Evolutionary conservation across 2,888 invertebrate genomes (phyloP), one percentile per base, ranked within the genome.

Genomic region (Melieria omissa): DNA sequence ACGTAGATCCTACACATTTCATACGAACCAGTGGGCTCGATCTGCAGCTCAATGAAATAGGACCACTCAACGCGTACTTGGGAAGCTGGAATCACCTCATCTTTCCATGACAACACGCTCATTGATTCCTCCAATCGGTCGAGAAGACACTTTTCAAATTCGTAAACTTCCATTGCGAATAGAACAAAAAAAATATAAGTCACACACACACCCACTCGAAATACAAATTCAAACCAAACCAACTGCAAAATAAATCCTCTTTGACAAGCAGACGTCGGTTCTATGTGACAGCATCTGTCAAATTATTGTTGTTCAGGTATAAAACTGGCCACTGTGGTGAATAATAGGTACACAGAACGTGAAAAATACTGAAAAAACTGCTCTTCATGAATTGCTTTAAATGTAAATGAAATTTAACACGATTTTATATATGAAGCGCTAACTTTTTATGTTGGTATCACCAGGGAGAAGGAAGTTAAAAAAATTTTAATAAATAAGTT

Each of bases 91-190:
- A 89, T 82, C 3, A 86, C 64, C 12, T 83, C 80, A 9, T 84
- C 85, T 55, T 85, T 86, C 73, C 83, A 84, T 0, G 87, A 87
- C 12, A 91, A 84, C n/a, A 90, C 88, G 60, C 88, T 88, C 55
- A 85, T 83, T 41, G 88, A 89, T 78, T 91, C 91, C 46, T 87
- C 82, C 2, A 90, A 82, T 57, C 91, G 88, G 77, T 89, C 88
- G 74, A 90, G 87, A 12, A 89, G 85, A 73, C 88, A 89, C 81
- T 91, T 91, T 81, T 91, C 89, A 78, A 89, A 91, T 47, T 88
- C 88, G 68, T 88, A 90, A 55, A 90, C 88, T 79, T 90, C 89
- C 91, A 91, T 91, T 80, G 12, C 41, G n/a, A 46, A n/a, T 16
- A 62, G n/a, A 49, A 5, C n/a, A 16, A 42, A 29, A 52, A 52